Evolutionary conservation across 1,140 invertebrate genomes (phyloP).

Genomic region (Drosophila tsacasi): DNA sequence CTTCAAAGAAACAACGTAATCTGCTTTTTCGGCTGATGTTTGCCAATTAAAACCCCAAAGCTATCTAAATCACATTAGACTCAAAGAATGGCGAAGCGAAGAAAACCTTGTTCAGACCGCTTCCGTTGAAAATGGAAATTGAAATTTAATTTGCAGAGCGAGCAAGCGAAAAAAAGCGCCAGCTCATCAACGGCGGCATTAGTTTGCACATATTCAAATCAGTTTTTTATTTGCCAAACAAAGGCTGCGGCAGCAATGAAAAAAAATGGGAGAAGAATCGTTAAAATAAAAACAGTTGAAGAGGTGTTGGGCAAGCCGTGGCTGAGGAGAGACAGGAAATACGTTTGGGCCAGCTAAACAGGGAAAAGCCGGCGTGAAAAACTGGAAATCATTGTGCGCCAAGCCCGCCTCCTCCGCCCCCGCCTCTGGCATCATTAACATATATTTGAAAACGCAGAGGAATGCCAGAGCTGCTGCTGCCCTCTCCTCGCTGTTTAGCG

Average conservation of each 20-base stretch:
- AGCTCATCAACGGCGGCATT: conserved; percentile 68
- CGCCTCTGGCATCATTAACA: conserved; percentile 70
- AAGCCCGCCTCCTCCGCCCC: background rate
- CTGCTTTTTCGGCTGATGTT: conserved; percentile 4
- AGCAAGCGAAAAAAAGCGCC: conserved; percentile 36
- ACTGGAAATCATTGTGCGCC: conserved; percentile 71
- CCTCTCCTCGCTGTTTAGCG: conserved; percentile 5
- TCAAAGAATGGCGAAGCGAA: conserved; percentile 11
- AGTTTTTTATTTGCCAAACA: conserved; percentile 52
- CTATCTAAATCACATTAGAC: conserved; percentile 44
- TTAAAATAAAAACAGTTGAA: conserved; percentile 76
- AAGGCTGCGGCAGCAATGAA: background rate
- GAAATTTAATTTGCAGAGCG: conserved; percentile 68
- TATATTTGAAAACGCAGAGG: conserved; percentile 79
- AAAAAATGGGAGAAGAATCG: conserved; percentile 56
- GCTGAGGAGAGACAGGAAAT: conserved; percentile 67
- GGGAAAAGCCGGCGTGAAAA: conserved; percentile 35
- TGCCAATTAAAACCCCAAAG: conserved; percentile 38
- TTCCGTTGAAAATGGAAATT: conserved; percentile 73
- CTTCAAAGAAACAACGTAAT: conserved; percentile 1
- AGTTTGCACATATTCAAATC: conserved; percentile 81
- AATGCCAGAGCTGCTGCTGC: conserved; percentile 46
- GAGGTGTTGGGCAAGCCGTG: conserved; percentile 57
- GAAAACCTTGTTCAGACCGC: conserved; percentile 39
- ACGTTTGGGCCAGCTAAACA: conserved; percentile 63